Conservation (phyloP, 2,888 invertebrate species). For the Brenthis hecate region DNA sequence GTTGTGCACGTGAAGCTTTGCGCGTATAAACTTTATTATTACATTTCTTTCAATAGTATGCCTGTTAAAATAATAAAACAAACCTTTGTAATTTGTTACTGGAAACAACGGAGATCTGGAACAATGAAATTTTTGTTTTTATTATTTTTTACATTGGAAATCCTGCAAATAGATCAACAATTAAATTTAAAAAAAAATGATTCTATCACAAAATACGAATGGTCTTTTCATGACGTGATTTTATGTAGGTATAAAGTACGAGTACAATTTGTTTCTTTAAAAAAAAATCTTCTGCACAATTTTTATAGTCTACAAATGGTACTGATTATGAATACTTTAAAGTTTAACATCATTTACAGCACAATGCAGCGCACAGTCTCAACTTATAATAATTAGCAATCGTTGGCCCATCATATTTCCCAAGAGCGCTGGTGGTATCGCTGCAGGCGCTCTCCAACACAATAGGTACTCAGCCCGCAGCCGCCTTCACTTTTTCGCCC, state of each 20-base stretch:
- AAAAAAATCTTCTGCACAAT: not conserved
- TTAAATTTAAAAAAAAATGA: slow-evolving; percentile 4
- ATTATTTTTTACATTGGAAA: slow-evolving; percentile 5
- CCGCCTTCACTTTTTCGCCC: slow-evolving; percentile 59
- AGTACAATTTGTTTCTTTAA: not conserved
- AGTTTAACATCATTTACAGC: slow-evolving; percentile 23
- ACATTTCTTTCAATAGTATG: slow-evolving; percentile 19
- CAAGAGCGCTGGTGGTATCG: slow-evolving; percentile 58
- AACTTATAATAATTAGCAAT: slow-evolving; percentile 60
- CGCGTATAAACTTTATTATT: slow-evolving; percentile 16
- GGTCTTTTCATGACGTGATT: not conserved
- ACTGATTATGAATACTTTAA: not conserved
- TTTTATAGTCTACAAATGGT: too few relatives aligned
- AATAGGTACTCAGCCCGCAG: slow-evolving; percentile 58
- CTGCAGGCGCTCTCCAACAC: slow-evolving; percentile 58
- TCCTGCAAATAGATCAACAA: slow-evolving; percentile 6
- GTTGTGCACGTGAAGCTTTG: slow-evolving; percentile 16
- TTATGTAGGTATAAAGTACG: not conserved
- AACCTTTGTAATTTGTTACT: slow-evolving; percentile 37
- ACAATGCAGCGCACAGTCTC: slow-evolving; percentile 42
- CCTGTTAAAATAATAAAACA: slow-evolving; percentile 19
- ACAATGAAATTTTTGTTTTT: slow-evolving; percentile 43
- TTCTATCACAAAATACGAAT: not conserved
- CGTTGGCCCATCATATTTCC: slow-evolving; percentile 49
- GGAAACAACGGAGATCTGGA: slow-evolving; percentile 48